Conservation (phyloP, 2,797 vertebrate genomes). For the Danio aesculapii region DNA sequence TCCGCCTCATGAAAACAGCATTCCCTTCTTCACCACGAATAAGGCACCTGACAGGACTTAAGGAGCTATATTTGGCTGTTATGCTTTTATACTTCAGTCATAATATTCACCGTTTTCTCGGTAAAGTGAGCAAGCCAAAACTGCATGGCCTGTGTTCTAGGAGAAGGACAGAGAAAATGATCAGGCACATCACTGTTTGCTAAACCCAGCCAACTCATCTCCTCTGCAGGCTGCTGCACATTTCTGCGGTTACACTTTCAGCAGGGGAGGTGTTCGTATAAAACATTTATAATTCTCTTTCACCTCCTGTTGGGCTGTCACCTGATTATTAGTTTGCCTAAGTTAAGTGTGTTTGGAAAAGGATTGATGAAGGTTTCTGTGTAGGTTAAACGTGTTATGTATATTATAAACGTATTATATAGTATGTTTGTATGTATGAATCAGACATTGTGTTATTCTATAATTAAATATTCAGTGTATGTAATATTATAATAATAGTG, state of each 20-base stretch:
- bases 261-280: not conserved
- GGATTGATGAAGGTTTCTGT: not conserved
- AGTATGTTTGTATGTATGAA: too few relatives aligned
- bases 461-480: too few relatives aligned
- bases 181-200: not conserved
- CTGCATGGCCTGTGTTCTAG: slow-evolving; percentile 62
- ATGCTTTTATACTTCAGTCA: not conserved
- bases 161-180: slow-evolving; percentile 3
- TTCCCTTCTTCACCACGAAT: slow-evolving; percentile 30
- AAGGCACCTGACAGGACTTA: slow-evolving; percentile 32
- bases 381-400: not conserved
- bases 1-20: slow-evolving; percentile 52
- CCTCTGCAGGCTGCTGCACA: slow-evolving; percentile 10
- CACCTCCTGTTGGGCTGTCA: not conserved
- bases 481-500: too few relatives aligned
- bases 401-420: not conserved
- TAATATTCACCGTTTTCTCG: not conserved
- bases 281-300: not conserved
- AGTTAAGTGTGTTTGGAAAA: not conserved
- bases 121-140: not conserved
- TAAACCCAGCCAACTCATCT: slow-evolving; percentile 4
- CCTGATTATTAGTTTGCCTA: not conserved
- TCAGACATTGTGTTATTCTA: too few relatives aligned
- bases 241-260: slow-evolving; percentile 8
- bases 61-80: slow-evolving; percentile 25